A percentile compares a stretch with the other conserved stretches of the same genome.
These are phyloP conservation scores for Pyrocephalus nanus DNA, from an alignment of 2,797 vertebrate genomes.

Conservation along the genomic window DNA sequence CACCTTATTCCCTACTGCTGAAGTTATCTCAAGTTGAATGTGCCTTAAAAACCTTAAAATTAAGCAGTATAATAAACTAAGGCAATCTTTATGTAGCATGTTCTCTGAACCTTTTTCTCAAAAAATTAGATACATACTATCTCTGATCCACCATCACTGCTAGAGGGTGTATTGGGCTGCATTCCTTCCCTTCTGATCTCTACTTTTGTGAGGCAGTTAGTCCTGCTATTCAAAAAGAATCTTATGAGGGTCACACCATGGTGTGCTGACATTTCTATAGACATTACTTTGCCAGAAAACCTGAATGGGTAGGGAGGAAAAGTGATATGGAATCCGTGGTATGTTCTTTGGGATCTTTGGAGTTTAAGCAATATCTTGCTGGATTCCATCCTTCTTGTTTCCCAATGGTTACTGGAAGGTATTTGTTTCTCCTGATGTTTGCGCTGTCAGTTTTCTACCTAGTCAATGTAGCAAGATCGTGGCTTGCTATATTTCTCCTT, in stretches of 20 bases:
- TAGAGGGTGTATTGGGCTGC: neutral
- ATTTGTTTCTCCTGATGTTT: neutral
- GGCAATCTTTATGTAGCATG: rapidly evolving
- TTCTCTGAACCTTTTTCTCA: neutral
- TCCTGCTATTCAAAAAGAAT: neutral
- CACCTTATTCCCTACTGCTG: neutral
- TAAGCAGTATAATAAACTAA: neutral
- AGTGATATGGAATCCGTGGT: neutral
- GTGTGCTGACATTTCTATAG: neutral
- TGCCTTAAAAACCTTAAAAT: neutral
- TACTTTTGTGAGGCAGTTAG: neutral
- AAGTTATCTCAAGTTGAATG: neutral
- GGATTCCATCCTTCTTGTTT: neutral
- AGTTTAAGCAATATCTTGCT: neutral
- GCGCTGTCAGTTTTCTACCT: neutral
- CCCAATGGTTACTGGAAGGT: neutral
- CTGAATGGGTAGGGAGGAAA: neutral
- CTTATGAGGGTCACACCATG: neutral
- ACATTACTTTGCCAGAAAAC: neutral
- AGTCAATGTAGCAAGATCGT: neutral
- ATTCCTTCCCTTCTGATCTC: neutral
- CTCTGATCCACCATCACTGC: neutral
- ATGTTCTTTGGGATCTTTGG: neutral
- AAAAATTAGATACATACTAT: neutral
- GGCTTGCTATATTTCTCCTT: neutral